phyloP scores from a whole-genome alignment of 2,888 invertebrate genomes.

The Hermaeophaga mercurialis region DNA sequence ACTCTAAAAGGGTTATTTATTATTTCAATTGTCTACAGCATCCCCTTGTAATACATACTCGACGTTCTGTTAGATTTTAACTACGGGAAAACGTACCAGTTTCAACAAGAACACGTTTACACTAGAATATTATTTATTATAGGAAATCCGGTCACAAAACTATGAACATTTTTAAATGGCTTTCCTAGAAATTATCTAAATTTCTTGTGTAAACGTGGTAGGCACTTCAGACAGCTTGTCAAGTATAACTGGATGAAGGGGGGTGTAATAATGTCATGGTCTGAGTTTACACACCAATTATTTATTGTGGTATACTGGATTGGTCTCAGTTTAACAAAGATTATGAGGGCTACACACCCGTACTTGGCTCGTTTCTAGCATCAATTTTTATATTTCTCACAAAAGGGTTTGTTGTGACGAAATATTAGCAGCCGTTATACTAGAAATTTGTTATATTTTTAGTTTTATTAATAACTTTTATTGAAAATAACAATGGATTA shows the following conservation, averaged over 20 bases:
- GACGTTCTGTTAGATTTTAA: not conserved
- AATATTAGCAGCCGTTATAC: too few species aligned
- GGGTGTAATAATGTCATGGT: not conserved
- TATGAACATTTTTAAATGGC: too few species aligned
- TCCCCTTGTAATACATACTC: not conserved
- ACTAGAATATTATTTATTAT: too few species aligned
- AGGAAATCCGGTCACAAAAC: too few species aligned
- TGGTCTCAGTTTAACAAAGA: not conserved
- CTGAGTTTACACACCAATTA: not conserved
- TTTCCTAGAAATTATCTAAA: too few species aligned
- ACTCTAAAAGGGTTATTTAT: constrained; percentile 5
- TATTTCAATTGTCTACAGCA: constrained; percentile 1
- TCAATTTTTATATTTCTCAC: too few species aligned
- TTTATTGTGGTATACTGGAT: not conserved
- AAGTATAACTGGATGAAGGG: not conserved
- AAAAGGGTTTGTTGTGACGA: too few species aligned
- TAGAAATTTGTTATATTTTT: too few species aligned
- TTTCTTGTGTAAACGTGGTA: not conserved
- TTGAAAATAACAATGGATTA: too few species aligned
- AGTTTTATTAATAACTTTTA: too few species aligned
- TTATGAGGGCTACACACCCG: not conserved
- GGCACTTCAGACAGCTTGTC: not conserved
- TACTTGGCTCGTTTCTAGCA: too few species aligned
- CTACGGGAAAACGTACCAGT: not conserved
- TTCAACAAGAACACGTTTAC: not conserved